Evolutionary conservation across 1,140 invertebrate species (phyloP).

Genomic region (Brachionus asplanchnoidis): DNA sequence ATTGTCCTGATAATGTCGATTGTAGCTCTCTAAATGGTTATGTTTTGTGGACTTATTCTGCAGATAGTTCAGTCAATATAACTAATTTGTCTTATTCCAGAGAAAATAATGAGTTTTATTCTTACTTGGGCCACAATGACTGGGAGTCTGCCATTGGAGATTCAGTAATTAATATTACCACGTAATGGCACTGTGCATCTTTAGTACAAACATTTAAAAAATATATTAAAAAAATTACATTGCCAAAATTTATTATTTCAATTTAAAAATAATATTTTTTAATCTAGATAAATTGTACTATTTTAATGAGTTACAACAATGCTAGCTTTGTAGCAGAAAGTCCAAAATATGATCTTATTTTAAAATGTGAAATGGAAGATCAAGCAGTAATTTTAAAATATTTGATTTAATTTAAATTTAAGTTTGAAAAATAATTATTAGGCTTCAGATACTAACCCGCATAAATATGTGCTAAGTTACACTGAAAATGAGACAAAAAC

Average conservation of each 20-base stretch:
- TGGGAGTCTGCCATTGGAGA: background rate
- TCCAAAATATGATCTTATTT: background rate
- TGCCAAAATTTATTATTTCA: background rate
- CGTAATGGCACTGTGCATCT: background rate
- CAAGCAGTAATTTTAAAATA: background rate
- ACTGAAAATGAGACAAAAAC: background rate
- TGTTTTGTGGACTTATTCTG: background rate
- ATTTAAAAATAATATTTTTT: background rate
- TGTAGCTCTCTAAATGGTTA: background rate
- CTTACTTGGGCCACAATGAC: background rate
- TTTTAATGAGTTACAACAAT: background rate
- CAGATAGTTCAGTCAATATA: too few relatives aligned
- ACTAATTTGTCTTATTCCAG: background rate
- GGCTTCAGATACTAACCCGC: background rate
- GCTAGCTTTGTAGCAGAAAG: background rate
- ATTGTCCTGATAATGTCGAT: background rate
- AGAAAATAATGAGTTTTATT: background rate
- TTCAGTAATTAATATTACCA: background rate
- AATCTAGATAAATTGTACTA: background rate
- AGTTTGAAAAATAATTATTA: background rate
- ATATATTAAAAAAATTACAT: background rate
- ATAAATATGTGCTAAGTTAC: background rate
- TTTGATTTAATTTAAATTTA: background rate
- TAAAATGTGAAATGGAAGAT: background rate
- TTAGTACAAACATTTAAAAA: background rate